phyloP scores from a whole-genome alignment of 2,797 vertebrate species.

The Parotocinclus haroldoi region DNA sequence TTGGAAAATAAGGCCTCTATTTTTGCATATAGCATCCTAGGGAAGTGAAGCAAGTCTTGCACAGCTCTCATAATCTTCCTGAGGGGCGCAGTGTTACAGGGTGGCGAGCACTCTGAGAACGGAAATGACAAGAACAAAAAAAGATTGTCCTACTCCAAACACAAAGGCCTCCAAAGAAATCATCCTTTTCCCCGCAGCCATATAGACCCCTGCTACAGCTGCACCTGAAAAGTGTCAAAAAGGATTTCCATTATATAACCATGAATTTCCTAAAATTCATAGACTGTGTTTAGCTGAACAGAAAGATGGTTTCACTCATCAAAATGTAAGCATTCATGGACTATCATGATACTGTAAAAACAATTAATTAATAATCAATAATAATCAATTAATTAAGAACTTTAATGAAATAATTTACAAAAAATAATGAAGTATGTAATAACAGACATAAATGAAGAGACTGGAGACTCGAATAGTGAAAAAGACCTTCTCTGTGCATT shows the following conservation, averaged over 20 bases:
- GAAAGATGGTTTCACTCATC: too few relatives aligned
- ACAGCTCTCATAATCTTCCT: conserved; percentile 15
- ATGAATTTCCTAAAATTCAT: too few relatives aligned
- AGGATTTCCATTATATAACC: not conserved
- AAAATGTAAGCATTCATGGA: too few relatives aligned
- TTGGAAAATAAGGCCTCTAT: conserved; percentile 44
- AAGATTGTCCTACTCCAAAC: conserved; percentile 90
- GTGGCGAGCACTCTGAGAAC: conserved; percentile 90
- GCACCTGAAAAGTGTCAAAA: conserved; percentile 75
- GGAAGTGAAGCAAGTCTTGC: conserved; percentile 14
- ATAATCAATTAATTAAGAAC: too few relatives aligned
- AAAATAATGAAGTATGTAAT: too few relatives aligned
- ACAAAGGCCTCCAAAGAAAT: conserved; percentile 88
- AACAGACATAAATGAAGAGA: too few relatives aligned
- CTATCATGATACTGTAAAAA: too few relatives aligned
- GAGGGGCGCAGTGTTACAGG: conserved; percentile 71
- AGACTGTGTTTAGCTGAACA: too few relatives aligned
- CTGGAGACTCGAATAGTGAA: too few relatives aligned
- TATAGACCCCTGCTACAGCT: conserved; percentile 93
- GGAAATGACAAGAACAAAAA: conserved; percentile 87
- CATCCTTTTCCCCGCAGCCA: conserved; percentile 93
- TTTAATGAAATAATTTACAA: too few relatives aligned
- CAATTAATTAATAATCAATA: too few relatives aligned
- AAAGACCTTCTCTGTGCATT: too few relatives aligned
- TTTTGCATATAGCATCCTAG: conserved; percentile 42